Evolutionary conservation across 2,113 vertebrate species (phyloP), one percentile per base, ranked within the genome.

Genomic region (Propithecus coquereli): DNA sequence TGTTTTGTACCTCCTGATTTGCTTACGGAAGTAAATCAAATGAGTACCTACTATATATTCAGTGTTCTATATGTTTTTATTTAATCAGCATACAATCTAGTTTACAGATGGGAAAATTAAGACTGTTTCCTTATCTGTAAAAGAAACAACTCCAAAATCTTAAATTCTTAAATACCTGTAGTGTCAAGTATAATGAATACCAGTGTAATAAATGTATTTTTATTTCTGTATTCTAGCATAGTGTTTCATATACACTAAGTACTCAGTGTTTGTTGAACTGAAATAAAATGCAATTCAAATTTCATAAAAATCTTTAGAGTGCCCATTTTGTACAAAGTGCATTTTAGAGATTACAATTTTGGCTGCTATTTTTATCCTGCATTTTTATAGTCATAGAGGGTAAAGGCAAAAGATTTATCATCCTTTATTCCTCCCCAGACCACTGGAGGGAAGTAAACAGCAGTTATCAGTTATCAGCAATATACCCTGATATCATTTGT

Each of bases 341-440:
- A 50, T 80, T 70, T 87, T 79, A 37, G 89, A 89, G 50, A 86
- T 92, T 63, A 83, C 63, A 85, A 63, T 5, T 89, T 80, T 92
- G n/a, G 50, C 22, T 65, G 52, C 8, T 89, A 23, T 37, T 68
- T 92, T 90, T 81, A 90, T 18, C 59, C 32, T 63, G 30, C 14
- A 22, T 59, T 90, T 94, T 92, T 43, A 40, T 16, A 61, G 54
- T n/a, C 61, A 30, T 37, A 85, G 13, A 90, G 23, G 43, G 43
- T 76, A 91, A 90, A 82, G 47, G 10, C 45, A 89, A 97, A 95
- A 73, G 23, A 74, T 79, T 79, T 57, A 27, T 68, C 27, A 85
- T 87, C 45, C 13, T 89, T 88, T 66, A 65, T 59, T 87, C 17
- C 37, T 87, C n/a, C 82, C 40, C 37, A 84, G 76, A 83, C 25